Base-by-base conservation (phyloP, 2,888 invertebrate species). In the Cryptus armator region DNA sequence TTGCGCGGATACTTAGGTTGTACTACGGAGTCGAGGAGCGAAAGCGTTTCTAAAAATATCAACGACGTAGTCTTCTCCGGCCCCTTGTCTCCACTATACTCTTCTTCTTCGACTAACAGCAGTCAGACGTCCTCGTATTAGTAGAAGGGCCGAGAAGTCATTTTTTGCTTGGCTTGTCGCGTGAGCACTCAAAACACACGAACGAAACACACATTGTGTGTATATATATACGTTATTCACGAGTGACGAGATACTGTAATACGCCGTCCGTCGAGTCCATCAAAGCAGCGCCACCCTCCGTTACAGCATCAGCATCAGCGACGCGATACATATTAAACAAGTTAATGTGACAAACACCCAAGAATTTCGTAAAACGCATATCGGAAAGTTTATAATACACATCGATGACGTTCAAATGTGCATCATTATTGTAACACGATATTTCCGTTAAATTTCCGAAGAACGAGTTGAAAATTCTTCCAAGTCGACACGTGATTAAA, bases 101-200 rank as follows among this genome's bases (percentile, higher is more conserved):
- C 29, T 68, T 68, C 24, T 2, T 71, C 71, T 59, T 16, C 51
- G 56, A 56, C 29, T 44, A 78, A 59, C 12, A 56, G 37, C 16
- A 72, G 67, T 43, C 64, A 48, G 56, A 29, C 32, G 37, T 5
- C 64, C 9, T 62, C n/a, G 56, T 67, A 37, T 66, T 62, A 48
- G 51, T 68, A n/a, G 43, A 10, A 59, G 48, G 43, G 37, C 48
- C 64, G 80, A 71, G 79, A 76, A 81, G 72, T 81, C 51, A 78
- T 81, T 81, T 84, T 81, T 84, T 72, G 77, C 81, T 81, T 53
- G 62, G 53, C 67, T 81, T 67, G 77, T 59, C 81, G 66, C 84
- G 59, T 48, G 76, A 62, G 64, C 71, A 48, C 64, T 79, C 53
- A 51, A 64, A 72, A 78, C 81, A 74, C 46, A 59, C 76, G 75